Evolutionary conservation across 2,113 vertebrate genomes (phyloP).

Genomic region (Gymnocephalus cernua): DNA sequence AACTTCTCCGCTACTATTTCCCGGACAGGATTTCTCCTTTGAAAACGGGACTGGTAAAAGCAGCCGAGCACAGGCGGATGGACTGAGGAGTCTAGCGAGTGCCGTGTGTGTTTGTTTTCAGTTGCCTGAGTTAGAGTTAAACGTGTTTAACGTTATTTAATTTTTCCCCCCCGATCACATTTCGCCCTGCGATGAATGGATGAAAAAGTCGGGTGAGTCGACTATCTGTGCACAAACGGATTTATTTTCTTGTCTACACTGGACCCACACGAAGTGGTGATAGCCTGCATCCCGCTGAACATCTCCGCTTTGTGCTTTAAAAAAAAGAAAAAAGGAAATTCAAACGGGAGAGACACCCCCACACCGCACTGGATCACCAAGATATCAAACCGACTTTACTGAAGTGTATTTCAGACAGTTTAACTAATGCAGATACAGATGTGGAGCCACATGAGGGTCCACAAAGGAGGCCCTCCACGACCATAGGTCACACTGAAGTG

Average conservation of each 20-base stretch:
- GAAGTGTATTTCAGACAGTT: not conserved
- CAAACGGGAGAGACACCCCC: constrained; percentile 11
- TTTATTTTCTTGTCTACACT: constrained; percentile 59
- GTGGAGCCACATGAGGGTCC: constrained; percentile 72
- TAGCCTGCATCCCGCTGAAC: constrained; percentile 55
- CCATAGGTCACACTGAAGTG: constrained; percentile 66
- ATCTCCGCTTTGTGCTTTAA: constrained; percentile 54
- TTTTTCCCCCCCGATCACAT: not conserved
- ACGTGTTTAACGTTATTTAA: not conserved
- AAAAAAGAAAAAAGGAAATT: constrained; percentile 13
- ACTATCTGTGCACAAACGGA: constrained; percentile 47
- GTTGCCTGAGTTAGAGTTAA: constrained; percentile 2
- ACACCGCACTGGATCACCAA: constrained; percentile 31
- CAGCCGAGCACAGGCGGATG: constrained; percentile 51
- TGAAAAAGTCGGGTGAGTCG: constrained; percentile 61
- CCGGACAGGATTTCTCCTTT: constrained; percentile 49
- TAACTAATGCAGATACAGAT: constrained; percentile 60
- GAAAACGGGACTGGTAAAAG: constrained; percentile 70
- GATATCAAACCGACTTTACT: not conserved
- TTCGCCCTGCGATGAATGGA: constrained; percentile 67
- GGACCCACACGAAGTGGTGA: constrained; percentile 71
- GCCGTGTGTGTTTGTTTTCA: constrained; percentile 17
- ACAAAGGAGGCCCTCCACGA: constrained; percentile 70
- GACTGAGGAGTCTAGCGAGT: constrained; percentile 28
- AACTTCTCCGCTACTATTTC: constrained; percentile 66